These are phyloP conservation scores for Metridium senile DNA, from an alignment of 92 coral and sea anemone species.

Conservation along the genomic window DNA sequence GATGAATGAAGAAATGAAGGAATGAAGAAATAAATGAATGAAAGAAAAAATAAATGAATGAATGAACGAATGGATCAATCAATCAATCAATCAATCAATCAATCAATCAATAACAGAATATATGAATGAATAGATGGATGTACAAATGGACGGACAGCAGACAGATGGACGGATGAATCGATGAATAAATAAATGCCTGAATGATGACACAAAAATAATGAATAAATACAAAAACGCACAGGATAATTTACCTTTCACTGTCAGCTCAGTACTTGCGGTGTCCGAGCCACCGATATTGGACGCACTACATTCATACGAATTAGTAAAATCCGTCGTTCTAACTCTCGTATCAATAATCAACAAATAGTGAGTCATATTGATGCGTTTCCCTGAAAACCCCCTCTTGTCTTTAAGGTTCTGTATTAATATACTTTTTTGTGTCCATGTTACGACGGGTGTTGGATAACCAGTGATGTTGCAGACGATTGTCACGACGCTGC, in stretches of 20 bases:
- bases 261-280: constrained; percentile 54
- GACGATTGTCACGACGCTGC: constrained; percentile 50
- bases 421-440: too few species aligned
- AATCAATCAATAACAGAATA: too few species aligned
- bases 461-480: constrained; percentile 77
- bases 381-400: constrained; percentile 23
- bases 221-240: neutral
- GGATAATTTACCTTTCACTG: constrained; percentile 48
- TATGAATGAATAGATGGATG: too few species aligned
- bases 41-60: too few species aligned
- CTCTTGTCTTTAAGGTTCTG: constrained; percentile 16
- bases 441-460: constrained; percentile 62
- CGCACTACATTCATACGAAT: constrained; percentile 63
- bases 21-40: neutral
- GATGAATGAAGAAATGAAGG: neutral
- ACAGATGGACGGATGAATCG: neutral
- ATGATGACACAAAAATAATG: neutral
- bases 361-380: constrained; percentile 28
- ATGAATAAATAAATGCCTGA: neutral
- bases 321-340: constrained; percentile 27
- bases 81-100: too few species aligned
- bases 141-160: too few species aligned
- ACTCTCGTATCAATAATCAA: constrained; percentile 32
- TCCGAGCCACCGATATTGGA: constrained; percentile 60
- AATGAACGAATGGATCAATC: too few species aligned